Evolutionary conservation across 2,888 invertebrate species (phyloP), one percentile per base, ranked within the genome.

Genomic region (Drosophila mayaguana): DNA sequence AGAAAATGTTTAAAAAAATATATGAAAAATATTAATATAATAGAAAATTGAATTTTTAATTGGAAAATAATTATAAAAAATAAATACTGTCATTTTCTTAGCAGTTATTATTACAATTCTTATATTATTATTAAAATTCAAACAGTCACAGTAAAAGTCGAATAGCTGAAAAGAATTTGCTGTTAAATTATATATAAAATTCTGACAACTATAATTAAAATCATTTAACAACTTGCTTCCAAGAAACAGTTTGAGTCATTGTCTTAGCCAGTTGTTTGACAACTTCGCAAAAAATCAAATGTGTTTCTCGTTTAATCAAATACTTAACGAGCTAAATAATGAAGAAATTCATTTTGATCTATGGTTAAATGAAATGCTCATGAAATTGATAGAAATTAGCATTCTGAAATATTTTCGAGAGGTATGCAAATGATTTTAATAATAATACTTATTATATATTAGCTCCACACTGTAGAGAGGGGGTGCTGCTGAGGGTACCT

Each of bases 301-400:
- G 11, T 4, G 5, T 18, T 45, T 28, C 25, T 16, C 14, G 25
- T 20, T 43, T 54, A 42, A 63, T 65, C 45, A 54, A 45, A 62
- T 53, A 65, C 63, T 62, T 40, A 46, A 18, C 12, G 16, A 46
- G 9, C 11, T 53, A 70, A 78, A 63, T 67, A 71, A 74, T 78
- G 63, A 65, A 59, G 59, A 65, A 48, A 55, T 73, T 55, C 32
- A 6, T 25, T 48, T 40, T 32, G 34, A 45, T 43, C 18, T 51
- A 34, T n/a, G 34, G 43, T 18, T 20, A 46, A 69, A 54, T 63
- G 3, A 57, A 63, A 68, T 68, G 62, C 67, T 63, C 63, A 64
- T 74, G 55, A 67, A 67, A 71, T 65, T 57, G 34, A 45, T 70
- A 36, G 48, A 71, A 71, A 63, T 75, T 62, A 48, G 38, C 55